These are phyloP conservation scores for Thera obeliscata DNA, from an alignment of 2,888 invertebrate genomes.

Conservation along the genomic window DNA sequence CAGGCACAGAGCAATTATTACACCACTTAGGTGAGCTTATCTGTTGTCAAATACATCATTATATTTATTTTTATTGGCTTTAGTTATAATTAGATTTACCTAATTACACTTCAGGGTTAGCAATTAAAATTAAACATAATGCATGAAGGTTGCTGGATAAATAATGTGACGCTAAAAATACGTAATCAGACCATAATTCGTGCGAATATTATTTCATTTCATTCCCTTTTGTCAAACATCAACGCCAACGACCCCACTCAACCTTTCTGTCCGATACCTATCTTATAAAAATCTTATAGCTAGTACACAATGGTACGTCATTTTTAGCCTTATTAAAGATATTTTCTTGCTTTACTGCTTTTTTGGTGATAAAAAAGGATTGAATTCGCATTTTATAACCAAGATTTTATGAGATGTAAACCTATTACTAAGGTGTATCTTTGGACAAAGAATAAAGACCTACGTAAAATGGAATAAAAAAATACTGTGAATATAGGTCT, in stretches of 20 bases:
- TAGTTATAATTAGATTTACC: too few species aligned
- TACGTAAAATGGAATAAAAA: too few species aligned
- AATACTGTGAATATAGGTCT: too few species aligned
- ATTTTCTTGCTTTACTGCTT: background rate
- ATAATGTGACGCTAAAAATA: too few species aligned
- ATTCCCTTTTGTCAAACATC: background rate
- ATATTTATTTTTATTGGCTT: too few species aligned
- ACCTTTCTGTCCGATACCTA: background rate
- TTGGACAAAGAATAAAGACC: background rate
- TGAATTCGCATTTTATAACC: background rate
- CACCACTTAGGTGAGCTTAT: conserved; percentile 86
- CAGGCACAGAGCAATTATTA: conserved; percentile 91
- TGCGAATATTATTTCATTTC: background rate
- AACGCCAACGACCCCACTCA: background rate
- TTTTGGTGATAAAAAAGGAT: background rate
- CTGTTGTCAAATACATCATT: too few species aligned
- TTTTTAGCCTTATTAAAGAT: background rate
- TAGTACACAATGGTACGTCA: background rate
- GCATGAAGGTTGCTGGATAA: too few species aligned
- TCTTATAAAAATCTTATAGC: background rate
- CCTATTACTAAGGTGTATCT: background rate
- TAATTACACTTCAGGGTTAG: too few species aligned
- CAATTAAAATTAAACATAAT: too few species aligned
- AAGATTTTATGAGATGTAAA: background rate
- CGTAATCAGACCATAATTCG: too few species aligned